phyloP scores from a whole-genome alignment of 2,113 vertebrate genomes.

The Pao palembangensis region DNA sequence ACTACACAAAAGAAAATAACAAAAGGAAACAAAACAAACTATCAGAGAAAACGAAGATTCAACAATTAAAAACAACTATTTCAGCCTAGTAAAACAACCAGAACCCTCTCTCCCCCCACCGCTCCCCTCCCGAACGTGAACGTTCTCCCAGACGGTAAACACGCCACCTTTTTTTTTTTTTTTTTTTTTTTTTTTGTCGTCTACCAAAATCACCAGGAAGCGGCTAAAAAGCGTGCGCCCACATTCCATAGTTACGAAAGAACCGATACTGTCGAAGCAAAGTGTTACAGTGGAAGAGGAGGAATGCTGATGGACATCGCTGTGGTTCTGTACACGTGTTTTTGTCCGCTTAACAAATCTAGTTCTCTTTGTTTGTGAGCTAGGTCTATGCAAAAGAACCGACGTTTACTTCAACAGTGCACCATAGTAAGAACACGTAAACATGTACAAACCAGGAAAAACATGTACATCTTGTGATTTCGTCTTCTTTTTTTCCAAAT shows the following conservation, averaged over 20 bases:
- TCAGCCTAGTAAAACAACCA: constrained; percentile 52
- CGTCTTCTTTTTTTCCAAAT: constrained; percentile 38
- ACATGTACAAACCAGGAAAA: constrained; percentile 73
- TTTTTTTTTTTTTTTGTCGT: constrained; percentile 8
- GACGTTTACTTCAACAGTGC: constrained; percentile 76
- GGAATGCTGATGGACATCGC: constrained; percentile 52
- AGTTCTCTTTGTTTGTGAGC: constrained; percentile 74
- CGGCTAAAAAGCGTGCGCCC: constrained; percentile 50
- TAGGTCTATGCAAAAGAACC: constrained; percentile 76
- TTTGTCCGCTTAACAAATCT: constrained; percentile 73
- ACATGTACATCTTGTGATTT: constrained; percentile 69
- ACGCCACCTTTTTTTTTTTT: constrained; percentile 43
- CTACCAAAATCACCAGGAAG: constrained; percentile 50
- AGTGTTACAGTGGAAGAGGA: constrained; percentile 54
- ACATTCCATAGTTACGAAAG: constrained; percentile 62
- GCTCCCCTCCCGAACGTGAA: background rate
- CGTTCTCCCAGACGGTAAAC: constrained; percentile 63
- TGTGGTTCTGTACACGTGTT: constrained; percentile 65
- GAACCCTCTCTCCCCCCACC: background rate
- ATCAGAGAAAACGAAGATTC: constrained; percentile 61
- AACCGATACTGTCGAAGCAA: constrained; percentile 56
- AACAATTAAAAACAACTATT: constrained; percentile 64
- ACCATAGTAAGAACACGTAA: constrained; percentile 75
- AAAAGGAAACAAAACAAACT: constrained; percentile 46
- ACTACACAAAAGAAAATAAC: constrained; percentile 70